phyloP scores from a whole-genome alignment of 2,888 invertebrate species.

The Dermolepida albohirtum region DNA sequence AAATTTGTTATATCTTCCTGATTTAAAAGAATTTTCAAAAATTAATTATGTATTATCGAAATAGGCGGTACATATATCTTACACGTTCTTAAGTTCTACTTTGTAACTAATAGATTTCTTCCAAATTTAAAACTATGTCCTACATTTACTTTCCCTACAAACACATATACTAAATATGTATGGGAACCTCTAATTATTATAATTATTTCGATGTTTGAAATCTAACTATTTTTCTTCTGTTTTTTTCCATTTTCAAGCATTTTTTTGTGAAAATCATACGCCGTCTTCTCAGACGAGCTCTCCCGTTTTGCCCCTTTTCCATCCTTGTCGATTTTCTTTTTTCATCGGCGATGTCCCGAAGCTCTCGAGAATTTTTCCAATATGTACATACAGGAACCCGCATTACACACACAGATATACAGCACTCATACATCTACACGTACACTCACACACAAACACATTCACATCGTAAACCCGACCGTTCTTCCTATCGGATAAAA shows the following conservation, averaged over 20 bases:
- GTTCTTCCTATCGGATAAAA: conserved; percentile 41
- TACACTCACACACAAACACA: conserved; percentile 29
- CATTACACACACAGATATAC: conserved; percentile 17
- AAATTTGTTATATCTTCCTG: no score
- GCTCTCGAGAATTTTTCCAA: conserved; percentile 24
- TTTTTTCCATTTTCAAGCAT: conserved; percentile 2
- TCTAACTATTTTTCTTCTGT: not conserved
- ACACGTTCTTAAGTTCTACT: no score
- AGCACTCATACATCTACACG: not conserved
- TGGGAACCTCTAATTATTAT: no score
- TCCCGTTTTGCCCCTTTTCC: conserved; percentile 18
- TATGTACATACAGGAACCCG: conserved; percentile 22
- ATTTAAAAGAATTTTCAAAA: no score
- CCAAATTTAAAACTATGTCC: no score
- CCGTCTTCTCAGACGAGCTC: conserved; percentile 17
- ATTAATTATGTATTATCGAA: no score
- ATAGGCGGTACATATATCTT: no score
- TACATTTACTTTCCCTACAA: no score
- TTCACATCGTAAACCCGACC: conserved; percentile 39
- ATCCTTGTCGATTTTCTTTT: conserved; percentile 7
- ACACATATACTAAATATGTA: no score
- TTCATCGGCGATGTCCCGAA: conserved; percentile 26
- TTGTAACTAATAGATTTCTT: no score
- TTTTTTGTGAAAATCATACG: conserved; percentile 19
- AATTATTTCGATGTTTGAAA: no score